These are phyloP conservation scores for Dynastes grantii DNA, from an alignment of 2,888 invertebrate species.

Conservation along the genomic window DNA sequence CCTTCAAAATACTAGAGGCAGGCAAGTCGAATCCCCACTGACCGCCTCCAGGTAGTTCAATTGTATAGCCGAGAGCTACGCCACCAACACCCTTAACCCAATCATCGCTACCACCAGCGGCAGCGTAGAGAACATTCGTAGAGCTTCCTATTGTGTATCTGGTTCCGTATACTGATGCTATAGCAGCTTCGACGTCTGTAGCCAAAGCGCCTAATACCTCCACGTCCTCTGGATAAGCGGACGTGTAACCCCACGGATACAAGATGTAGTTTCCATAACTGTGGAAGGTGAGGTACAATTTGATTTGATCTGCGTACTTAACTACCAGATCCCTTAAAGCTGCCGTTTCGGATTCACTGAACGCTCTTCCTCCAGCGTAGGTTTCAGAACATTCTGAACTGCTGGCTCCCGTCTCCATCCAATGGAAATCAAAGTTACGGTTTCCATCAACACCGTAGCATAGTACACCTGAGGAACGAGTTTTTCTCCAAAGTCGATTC, in stretches of 20 bases:
- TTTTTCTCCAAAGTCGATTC: slow-evolving; percentile 62
- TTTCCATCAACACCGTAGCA: slow-evolving; percentile 61
- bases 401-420: slow-evolving; percentile 73
- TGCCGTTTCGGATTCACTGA: slow-evolving; percentile 75
- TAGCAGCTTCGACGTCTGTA: slow-evolving; percentile 69
- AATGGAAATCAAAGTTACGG: slow-evolving; percentile 76
- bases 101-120: slow-evolving; percentile 79
- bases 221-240: slow-evolving; percentile 70
- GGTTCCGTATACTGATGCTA: slow-evolving; percentile 63
- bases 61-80: slow-evolving; percentile 76
- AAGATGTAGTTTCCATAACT: slow-evolving; percentile 81
- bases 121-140: slow-evolving; percentile 70
- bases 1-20: slow-evolving; percentile 72
- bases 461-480: slow-evolving; percentile 49
- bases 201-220: slow-evolving; percentile 70
- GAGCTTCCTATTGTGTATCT: slow-evolving; percentile 69
- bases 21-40: slow-evolving; percentile 75
- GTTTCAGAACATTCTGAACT: slow-evolving; percentile 68
- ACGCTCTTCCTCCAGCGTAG: slow-evolving; percentile 70
- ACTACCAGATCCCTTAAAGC: slow-evolving; percentile 76
- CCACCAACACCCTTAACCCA: slow-evolving; percentile 75
- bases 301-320: slow-evolving; percentile 71
- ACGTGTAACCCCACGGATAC: slow-evolving; percentile 80
- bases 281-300: slow-evolving; percentile 82
- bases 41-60: slow-evolving; percentile 74